Percentiles rank a stretch among this genome's conserved stretches.
Evolutionary conservation across 2,888 invertebrate genomes (phyloP).

Genomic region (Prosapia bicincta): DNA sequence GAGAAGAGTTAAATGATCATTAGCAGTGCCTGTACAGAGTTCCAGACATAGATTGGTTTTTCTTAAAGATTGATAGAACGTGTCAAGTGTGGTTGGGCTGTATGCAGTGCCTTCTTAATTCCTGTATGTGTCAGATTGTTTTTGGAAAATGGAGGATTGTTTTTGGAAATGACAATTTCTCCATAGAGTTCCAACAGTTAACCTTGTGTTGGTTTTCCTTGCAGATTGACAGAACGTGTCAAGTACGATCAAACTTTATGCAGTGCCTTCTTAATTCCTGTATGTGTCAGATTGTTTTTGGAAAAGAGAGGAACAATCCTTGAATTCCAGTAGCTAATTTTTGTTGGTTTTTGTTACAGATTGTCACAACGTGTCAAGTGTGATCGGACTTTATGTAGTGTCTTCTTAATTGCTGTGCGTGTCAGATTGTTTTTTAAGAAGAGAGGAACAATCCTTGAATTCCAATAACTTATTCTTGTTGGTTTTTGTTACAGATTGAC

Average conservation of each 20-base stretch:
- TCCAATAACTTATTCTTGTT: constrained; percentile 71
- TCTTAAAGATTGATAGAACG: constrained; percentile 58
- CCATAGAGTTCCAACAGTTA: constrained; percentile 73
- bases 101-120: constrained; percentile 69
- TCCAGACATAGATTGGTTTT: too few relatives aligned
- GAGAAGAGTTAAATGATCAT: too few relatives aligned
- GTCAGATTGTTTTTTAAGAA: constrained; percentile 80
- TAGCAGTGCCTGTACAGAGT: too few relatives aligned
- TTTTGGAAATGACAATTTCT: constrained; percentile 72
- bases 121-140: constrained; percentile 75
- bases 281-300: constrained; percentile 76
- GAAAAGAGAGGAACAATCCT: constrained; percentile 72
- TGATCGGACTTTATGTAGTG: constrained; percentile 68
- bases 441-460: constrained; percentile 72
- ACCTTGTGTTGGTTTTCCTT: too few relatives aligned
- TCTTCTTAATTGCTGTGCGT: constrained; percentile 70
- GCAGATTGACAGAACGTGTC: constrained; percentile 57
- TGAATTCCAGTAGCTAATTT: constrained; percentile 72
- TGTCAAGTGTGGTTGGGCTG: constrained; percentile 64
- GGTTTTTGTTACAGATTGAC: constrained; percentile 61
- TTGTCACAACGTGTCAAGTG: constrained; percentile 58
- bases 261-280: constrained; percentile 66
- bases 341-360: too few relatives aligned
- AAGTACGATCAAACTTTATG: constrained; percentile 68
- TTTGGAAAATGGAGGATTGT: constrained; percentile 70